Base-by-base conservation (phyloP, 2,888 invertebrate species). In the Brassicogethes aeneus region DNA sequence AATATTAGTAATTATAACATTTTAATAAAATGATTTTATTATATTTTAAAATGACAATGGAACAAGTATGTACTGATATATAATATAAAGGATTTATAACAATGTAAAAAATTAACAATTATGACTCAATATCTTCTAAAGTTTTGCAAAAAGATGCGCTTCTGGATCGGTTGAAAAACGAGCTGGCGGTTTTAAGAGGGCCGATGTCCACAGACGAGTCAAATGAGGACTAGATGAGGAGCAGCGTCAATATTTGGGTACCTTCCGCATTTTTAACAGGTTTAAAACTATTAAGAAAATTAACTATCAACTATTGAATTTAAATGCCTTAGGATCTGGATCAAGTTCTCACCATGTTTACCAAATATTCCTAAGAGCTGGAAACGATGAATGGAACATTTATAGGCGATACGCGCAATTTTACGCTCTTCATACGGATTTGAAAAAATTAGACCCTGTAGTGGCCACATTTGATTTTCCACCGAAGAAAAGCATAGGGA, bases 361-460 rank as follows among this genome's bases (percentile, higher is more conserved):
- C 68, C 91, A 92, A 77, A 88, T 89, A 68, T 64, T 62, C 48
- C 46, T 92, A 29, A 78, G 89, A 53, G 82, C 91, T 38, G 80
- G 85, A 34, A 81, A 84, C 56, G 91, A 90, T 50, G 94, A 95
- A 64, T 95, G 95, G 95, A 92, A 90, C 59, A 82, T 95, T n/a
- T 92, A 92, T 64, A 79, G 93, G 52, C 78, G 96, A 58, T 96
- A 95, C 62, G 85, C 91, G 3, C 93, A 95, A 65, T 95, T 96
- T 67, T 77, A 90, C 62, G 80, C 85, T 47, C 71, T 95, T 16
- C 91, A 95, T 64, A 78, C 79, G 45, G 82, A 85, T 53, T 70
- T 94, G 32, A 88, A 85, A 62, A 91, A 90, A 61, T 79, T 85
- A 60, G 87, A 90, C 61, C 77, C 84, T 1, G 73, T 82, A 43